Evolutionary conservation across 2,113 vertebrate genomes (phyloP).

Genomic region (Elephantulus edwardii): DNA sequence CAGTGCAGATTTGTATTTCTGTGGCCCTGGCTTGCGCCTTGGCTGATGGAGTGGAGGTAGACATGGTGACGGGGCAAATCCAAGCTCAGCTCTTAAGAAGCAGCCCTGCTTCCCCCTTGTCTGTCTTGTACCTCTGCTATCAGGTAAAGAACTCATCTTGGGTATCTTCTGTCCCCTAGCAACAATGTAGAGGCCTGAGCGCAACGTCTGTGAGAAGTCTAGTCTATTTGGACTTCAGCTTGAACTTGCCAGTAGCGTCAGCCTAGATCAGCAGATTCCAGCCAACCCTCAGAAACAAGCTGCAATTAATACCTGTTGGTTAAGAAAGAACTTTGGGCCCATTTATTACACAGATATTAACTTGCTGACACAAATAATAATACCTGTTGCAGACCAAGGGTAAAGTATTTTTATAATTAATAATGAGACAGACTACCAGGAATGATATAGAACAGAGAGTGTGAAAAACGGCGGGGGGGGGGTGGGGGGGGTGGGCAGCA

Average conservation of each 20-base stretch:
- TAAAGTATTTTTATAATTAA: too few relatives aligned
- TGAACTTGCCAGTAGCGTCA: too few relatives aligned
- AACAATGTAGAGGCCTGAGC: not conserved
- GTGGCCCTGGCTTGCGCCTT: conserved; percentile 14
- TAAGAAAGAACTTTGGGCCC: not conserved
- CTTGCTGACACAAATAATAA: not conserved
- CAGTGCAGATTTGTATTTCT: not conserved
- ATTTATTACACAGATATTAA: conserved; percentile 17
- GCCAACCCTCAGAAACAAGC: not conserved
- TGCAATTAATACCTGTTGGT: not conserved
- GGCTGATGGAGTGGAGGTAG: not conserved
- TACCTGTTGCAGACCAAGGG: too few relatives aligned
- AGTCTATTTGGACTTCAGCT: not conserved
- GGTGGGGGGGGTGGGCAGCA: too few relatives aligned
- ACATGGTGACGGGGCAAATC: not conserved
- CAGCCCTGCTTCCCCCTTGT: not conserved
- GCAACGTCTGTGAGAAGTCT: not conserved
- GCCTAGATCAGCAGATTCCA: too few relatives aligned
- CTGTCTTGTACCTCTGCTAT: not conserved
- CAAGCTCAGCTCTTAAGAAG: not conserved
- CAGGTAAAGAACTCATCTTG: not conserved
- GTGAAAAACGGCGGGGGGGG: too few relatives aligned
- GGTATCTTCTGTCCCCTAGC: not conserved
- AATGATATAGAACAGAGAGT: too few relatives aligned
- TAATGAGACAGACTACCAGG: too few relatives aligned